Evolutionary conservation across 2,888 invertebrate species (phyloP).

Genomic region (Pharmacophagus antenor): DNA sequence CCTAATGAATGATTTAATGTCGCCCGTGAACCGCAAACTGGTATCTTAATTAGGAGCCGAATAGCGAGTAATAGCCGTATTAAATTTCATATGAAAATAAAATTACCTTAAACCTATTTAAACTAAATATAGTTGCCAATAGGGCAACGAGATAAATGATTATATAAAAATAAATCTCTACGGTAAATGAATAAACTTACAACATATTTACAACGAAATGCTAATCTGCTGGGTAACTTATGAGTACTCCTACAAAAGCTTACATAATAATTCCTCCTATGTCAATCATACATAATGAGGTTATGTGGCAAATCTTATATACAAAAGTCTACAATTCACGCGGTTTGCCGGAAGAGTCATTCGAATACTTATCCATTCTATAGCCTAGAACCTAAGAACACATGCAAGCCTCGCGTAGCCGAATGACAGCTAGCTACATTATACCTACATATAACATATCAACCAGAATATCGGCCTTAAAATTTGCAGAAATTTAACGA

Average conservation of each 20-base stretch:
- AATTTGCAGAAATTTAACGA: conserved; percentile 22
- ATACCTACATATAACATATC: conserved; percentile 18
- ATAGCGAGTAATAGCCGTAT: conserved; percentile 4
- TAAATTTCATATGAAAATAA: conserved; percentile 5
- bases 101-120: conserved; percentile 3
- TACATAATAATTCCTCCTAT: conserved; percentile 4
- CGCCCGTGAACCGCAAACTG: neutral
- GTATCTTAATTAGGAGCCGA: neutral
- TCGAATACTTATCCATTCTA: conserved; percentile 11
- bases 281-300: conserved; percentile 20
- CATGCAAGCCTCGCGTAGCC: conserved; percentile 21
- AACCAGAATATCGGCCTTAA: conserved; percentile 18
- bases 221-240: conserved; percentile 11
- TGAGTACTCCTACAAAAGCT: conserved; percentile 26
- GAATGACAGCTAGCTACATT: conserved; percentile 13
- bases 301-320: conserved; percentile 9
- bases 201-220: conserved; percentile 5
- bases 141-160: conserved; percentile 2
- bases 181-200: neutral
- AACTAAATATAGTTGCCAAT: conserved; percentile 18
- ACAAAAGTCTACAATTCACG: conserved; percentile 11
- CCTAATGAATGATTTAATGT: neutral
- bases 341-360: neutral
- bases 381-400: conserved; percentile 23
- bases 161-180: conserved; percentile 2